phyloP scores from a whole-genome alignment of 1,140 invertebrate genomes.

The Agraylea sexmaculata region DNA sequence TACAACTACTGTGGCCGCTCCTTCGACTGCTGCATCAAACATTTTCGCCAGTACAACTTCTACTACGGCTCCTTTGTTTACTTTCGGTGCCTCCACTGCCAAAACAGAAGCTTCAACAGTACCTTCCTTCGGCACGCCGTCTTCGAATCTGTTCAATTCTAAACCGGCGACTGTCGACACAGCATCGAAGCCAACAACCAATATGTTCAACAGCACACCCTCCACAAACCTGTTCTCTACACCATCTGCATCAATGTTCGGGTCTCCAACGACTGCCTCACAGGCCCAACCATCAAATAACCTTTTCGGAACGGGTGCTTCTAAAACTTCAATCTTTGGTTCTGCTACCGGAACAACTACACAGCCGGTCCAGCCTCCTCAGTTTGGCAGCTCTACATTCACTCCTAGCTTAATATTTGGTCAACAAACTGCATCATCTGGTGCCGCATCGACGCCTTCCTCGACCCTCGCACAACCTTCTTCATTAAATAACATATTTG shows the following conservation, averaged over 20 bases:
- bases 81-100: slow-evolving; percentile 10
- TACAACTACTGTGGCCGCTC: not conserved
- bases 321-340: slow-evolving; percentile 2
- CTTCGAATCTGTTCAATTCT: slow-evolving; percentile 12
- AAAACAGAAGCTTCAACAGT: not conserved
- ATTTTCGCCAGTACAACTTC: no score
- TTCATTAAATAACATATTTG: no score
- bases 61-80: slow-evolving; percentile 7
- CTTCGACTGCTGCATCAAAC: slow-evolving; percentile 7
- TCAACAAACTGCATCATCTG: no score
- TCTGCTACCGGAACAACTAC: no score
- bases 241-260: slow-evolving; percentile 6
- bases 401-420: no score
- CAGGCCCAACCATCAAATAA: no score
- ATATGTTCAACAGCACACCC: slow-evolving; percentile 5
- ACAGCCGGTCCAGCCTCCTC: no score
- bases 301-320: no score
- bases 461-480: not conserved
- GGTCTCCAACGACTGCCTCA: slow-evolving; percentile 1
- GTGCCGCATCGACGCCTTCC: slow-evolving; percentile 7
- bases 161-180: not conserved
- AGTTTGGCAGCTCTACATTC: no score
- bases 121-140: slow-evolving; percentile 6
- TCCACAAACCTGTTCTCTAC: not conserved
- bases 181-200: not conserved